Evolutionary conservation across 2,113 vertebrate genomes (phyloP).

Genomic region (human): DNA sequence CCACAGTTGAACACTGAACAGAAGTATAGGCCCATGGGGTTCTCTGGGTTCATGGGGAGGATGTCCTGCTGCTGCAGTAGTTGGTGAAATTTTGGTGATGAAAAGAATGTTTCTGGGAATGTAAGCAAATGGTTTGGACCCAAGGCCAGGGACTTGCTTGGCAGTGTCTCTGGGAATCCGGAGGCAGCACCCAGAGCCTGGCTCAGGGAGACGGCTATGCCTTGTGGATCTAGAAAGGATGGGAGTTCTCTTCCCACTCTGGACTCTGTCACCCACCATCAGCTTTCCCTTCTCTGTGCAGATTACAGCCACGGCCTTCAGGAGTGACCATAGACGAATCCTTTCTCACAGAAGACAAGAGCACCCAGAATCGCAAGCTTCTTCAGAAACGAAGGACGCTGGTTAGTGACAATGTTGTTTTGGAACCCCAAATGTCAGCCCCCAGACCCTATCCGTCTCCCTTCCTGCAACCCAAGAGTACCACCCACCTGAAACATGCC

Average conservation of each 20-base stretch:
- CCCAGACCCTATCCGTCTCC: neutral
- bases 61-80: neutral
- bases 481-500: neutral
- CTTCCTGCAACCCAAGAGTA: neutral
- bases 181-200: neutral
- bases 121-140: neutral
- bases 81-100: neutral
- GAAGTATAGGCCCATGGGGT: neutral
- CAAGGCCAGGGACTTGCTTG: neutral
- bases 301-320: neutral
- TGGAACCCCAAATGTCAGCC: neutral
- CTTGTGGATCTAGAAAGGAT: neutral
- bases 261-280: neutral
- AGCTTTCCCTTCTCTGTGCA: constrained; percentile 50
- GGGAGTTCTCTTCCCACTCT: neutral
- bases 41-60: neutral
- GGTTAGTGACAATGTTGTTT: constrained; percentile 69
- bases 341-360: neutral
- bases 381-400: constrained; percentile 56
- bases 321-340: neutral
- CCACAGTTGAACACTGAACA: neutral
- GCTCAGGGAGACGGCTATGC: neutral
- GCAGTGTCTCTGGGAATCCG: constrained; percentile 3
- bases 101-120: constrained; percentile 20
- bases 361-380: neutral